These are phyloP conservation scores for Meloe dianella DNA, from an alignment of 2,888 invertebrate species.

Conservation along the genomic window DNA sequence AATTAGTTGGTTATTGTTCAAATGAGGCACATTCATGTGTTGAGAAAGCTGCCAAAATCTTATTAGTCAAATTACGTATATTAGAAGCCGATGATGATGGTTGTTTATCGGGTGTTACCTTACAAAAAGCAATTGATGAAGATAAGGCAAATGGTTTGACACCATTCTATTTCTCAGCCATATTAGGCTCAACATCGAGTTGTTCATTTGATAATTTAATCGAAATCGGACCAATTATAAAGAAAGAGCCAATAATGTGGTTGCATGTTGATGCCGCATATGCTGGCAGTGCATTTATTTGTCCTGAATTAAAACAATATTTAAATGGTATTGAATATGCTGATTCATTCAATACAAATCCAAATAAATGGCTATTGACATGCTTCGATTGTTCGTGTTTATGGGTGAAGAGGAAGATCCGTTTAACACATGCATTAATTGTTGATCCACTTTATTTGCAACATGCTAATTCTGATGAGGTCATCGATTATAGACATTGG, in stretches of 20 bases:
- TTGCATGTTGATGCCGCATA: conserved; percentile 89
- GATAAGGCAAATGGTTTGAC: conserved; percentile 77
- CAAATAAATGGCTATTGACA: conserved; percentile 86
- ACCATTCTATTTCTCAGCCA: conserved; percentile 84
- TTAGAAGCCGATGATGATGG: conserved; percentile 75
- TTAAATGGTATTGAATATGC: conserved; percentile 75
- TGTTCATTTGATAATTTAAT: conserved; percentile 83
- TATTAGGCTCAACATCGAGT: conserved; percentile 82
- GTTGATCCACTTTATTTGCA: conserved; percentile 87
- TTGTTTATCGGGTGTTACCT: conserved; percentile 67
- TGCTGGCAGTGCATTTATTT: conserved; percentile 84
- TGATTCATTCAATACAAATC: conserved; percentile 86
- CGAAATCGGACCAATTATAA: conserved; percentile 78
- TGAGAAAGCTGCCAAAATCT: conserved; percentile 80
- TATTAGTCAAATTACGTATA: conserved; percentile 74
- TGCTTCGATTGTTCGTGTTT: conserved; percentile 86
- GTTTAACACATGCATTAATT: conserved; percentile 80
- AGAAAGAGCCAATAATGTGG: conserved; percentile 71
- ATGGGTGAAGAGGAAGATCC: conserved; percentile 80
- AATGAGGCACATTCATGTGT: conserved; percentile 78
- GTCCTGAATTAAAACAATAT: conserved; percentile 77
- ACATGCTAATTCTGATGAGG: conserved; percentile 76
- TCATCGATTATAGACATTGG: conserved; percentile 81
- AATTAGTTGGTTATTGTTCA: conserved; percentile 77
- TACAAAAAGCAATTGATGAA: conserved; percentile 70